Evolutionary conservation across 2,888 invertebrate species (phyloP).

Genomic region (Sceliomorpha sp.): DNA sequence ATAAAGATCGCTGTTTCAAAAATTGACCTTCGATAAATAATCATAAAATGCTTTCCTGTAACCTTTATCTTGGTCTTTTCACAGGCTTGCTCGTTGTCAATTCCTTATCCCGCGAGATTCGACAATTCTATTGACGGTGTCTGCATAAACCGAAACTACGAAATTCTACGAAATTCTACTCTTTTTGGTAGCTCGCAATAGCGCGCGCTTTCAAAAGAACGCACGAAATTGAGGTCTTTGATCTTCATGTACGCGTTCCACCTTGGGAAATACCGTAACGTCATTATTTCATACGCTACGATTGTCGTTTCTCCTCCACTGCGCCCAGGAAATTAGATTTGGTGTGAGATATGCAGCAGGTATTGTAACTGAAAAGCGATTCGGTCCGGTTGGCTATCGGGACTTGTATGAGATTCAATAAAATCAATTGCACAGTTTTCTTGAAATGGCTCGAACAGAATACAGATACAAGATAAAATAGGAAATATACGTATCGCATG

Average conservation of each 20-base stretch:
- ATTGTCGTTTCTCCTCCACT: constrained; percentile 52
- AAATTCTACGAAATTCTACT: constrained; percentile 49
- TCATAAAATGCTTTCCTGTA: constrained; percentile 31
- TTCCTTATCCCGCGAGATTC: constrained; percentile 42
- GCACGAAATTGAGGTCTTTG: constrained; percentile 54
- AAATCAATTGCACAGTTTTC: constrained; percentile 42
- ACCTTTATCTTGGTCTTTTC: constrained; percentile 20
- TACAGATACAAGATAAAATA: constrained; percentile 23
- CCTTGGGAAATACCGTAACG: constrained; percentile 56
- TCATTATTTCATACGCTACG: constrained; percentile 57
- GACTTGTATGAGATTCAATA: constrained; percentile 43
- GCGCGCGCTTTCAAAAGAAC: constrained; percentile 48
- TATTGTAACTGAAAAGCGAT: constrained; percentile 54
- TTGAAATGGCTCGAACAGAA: constrained; percentile 23
- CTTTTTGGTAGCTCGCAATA: constrained; percentile 45
- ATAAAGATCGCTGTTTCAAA: too few species aligned
- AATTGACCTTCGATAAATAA: constrained; percentile 20
- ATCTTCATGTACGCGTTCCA: constrained; percentile 50
- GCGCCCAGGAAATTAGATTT: constrained; percentile 51
- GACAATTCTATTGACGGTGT: constrained; percentile 44
- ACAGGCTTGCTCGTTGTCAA: constrained; percentile 34
- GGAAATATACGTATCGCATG: constrained; percentile 19
- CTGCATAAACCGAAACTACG: constrained; percentile 53
- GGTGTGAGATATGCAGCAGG: constrained; percentile 46
- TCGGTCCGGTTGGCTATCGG: constrained; percentile 24